Evolutionary conservation across 2,113 vertebrate genomes (phyloP), one percentile per base, ranked within the genome.

Genomic region (Cyanistes caeruleus): DNA sequence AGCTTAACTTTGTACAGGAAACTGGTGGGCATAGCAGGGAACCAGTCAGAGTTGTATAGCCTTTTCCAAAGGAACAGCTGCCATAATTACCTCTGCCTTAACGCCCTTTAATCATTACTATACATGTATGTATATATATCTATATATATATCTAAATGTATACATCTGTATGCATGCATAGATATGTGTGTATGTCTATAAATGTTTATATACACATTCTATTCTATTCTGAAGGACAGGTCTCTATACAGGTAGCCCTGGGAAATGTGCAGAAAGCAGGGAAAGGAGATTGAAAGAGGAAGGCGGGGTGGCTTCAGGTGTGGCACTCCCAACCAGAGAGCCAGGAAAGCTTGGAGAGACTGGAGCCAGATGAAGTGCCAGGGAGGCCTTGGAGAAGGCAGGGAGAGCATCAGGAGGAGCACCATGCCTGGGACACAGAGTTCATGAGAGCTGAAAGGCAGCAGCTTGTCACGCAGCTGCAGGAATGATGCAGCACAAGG

Each of bases 401-500:
- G 31, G 8, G 3, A 11, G 15, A 80, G 15, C 58, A 58, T 11
- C 9, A 17, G 43, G 10, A 76, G 62, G 8, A 67, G 10, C 28
- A 70, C 12, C 7, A 7, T 23, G 16, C 11, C 20, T n/a, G 24
- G n/a, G 13, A 41, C 18, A 49, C 20, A 52, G 14, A 23, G 3
- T 15, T 7, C 19, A 13, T 4, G 12, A 58, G 31, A 53, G 23
- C 4, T 3, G 14, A 51, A 44, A 75, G 56, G 28, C 35, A 83
- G 37, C 23, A 35, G 5, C 22, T 72, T 5, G 0, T 55, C 30
- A 11, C 8, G 5, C 41, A 70, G 33, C 15, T 56, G 14, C 1
- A 0, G 28, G 13, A 67, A 5, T 15, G 49, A 11, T 15, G 7
- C 25, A 52, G 55, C 25, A 75, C 27, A 5, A 44, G 30, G 33